These are phyloP conservation scores for Urechis unicinctus DNA, from an alignment of 2,888 invertebrate genomes.

Conservation along the genomic window DNA sequence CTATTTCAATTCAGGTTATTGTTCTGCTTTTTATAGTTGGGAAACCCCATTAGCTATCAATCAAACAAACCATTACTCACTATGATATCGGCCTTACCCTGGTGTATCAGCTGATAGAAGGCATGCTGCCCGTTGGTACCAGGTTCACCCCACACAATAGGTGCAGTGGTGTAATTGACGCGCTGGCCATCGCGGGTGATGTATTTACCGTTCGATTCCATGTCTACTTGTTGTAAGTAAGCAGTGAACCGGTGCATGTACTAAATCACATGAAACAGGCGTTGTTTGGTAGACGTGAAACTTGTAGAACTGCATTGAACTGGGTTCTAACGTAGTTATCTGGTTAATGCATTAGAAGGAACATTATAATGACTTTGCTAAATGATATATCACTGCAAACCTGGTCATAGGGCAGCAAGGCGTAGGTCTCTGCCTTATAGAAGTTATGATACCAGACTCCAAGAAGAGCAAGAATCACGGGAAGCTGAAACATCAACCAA, in stretches of 20 bases:
- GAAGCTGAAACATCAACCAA: no score
- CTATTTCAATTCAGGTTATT: no score
- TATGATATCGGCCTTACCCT: conserved; percentile 55
- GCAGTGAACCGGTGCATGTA: conserved; percentile 97
- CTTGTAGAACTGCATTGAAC: no score
- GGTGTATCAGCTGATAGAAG: conserved; percentile 98
- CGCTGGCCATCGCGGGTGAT: conserved; percentile 53
- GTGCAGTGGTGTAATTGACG: conserved; percentile 60
- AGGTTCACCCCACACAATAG: conserved; percentile 95
- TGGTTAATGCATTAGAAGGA: no score
- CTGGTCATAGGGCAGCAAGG: conserved; percentile 95
- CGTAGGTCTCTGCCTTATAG: conserved; percentile 90
- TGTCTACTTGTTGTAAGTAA: conserved; percentile 99
- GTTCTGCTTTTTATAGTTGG: no score
- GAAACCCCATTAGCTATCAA: no score
- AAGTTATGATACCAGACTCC: conserved; percentile 83
- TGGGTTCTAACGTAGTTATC: no score
- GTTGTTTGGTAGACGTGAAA: no score
- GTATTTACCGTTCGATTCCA: conserved; percentile 98
- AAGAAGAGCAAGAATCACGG: conserved; percentile 84
- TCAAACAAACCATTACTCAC: no score
- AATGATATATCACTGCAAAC: no score
- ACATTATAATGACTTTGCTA: no score
- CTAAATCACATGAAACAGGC: no score
- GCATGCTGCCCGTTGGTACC: conserved; percentile 99